phyloP scores from a whole-genome alignment of 2,888 invertebrate genomes.

The Pardosa pseudoannulata region DNA sequence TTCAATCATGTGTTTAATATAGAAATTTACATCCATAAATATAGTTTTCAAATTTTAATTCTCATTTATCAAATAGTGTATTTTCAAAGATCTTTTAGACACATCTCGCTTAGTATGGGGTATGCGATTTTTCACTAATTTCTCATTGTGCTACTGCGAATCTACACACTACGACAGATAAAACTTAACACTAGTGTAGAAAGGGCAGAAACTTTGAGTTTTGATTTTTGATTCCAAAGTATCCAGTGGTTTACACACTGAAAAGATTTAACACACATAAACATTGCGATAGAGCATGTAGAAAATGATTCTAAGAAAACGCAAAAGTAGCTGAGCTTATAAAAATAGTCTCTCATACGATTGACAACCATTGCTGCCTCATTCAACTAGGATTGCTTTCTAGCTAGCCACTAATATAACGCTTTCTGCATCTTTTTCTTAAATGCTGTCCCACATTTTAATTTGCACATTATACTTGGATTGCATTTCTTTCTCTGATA shows the following conservation, averaged over 20 bases:
- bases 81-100: constrained; percentile 25
- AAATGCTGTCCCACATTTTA: constrained; percentile 42
- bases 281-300: constrained; percentile 68
- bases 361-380: constrained; percentile 68
- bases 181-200: constrained; percentile 72
- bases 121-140: constrained; percentile 32
- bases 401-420: constrained; percentile 56
- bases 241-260: constrained; percentile 55
- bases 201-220: constrained; percentile 72
- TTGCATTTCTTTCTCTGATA: constrained; percentile 44
- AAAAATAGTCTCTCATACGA: constrained; percentile 73
- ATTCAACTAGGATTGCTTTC: constrained; percentile 72
- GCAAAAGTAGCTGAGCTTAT: constrained; percentile 72
- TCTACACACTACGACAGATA: constrained; percentile 55
- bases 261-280: constrained; percentile 53
- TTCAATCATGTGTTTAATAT: background rate
- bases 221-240: constrained; percentile 71
- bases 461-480: constrained; percentile 36
- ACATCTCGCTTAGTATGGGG: constrained; percentile 42
- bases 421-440: constrained; percentile 43
- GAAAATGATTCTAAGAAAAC: constrained; percentile 72
- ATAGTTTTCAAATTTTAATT: constrained; percentile 22
- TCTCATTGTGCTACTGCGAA: constrained; percentile 37
- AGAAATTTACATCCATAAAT: background rate
- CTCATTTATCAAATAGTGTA: constrained; percentile 10